phyloP scores from a whole-genome alignment of 2,797 vertebrate species.

The Sphenopsis melanotis region DNA sequence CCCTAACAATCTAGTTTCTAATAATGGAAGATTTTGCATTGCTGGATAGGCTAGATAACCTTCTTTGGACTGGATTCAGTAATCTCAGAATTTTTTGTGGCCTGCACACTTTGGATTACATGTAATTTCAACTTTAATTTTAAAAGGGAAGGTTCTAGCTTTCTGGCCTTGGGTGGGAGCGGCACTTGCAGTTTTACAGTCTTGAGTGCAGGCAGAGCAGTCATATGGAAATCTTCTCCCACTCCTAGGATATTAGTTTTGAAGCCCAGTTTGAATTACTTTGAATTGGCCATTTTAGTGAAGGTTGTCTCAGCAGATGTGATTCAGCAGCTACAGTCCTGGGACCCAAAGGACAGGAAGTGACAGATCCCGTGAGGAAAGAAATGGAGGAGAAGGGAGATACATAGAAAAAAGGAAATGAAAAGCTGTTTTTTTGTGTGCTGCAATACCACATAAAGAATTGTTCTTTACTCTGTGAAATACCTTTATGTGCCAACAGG shows the following conservation, averaged over 20 bases:
- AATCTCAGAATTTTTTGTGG: not conserved
- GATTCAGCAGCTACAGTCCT: not conserved
- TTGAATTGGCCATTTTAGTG: not conserved
- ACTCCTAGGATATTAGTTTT: not conserved
- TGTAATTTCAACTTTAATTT: not conserved
- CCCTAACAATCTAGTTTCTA: not conserved
- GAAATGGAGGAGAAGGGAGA: not conserved
- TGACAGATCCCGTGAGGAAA: not conserved
- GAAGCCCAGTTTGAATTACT: not conserved
- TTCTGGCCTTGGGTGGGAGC: not conserved
- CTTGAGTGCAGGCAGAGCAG: not conserved
- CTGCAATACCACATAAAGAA: not conserved
- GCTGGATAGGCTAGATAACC: not conserved
- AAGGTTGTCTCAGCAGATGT: not conserved
- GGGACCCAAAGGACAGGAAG: not conserved
- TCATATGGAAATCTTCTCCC: not conserved
- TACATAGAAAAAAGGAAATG: not conserved
- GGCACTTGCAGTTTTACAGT: not conserved
- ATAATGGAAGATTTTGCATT: not conserved
- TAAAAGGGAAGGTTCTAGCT: not conserved
- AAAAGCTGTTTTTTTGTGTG: not conserved
- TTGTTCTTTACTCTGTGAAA: not conserved
- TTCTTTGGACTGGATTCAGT: not conserved
- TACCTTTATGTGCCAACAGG: not conserved
- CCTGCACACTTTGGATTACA: not conserved